Evolutionary conservation across 2,888 invertebrate species (phyloP), one percentile per base, ranked within the genome.

Genomic region (Dastarcus helophoroides): DNA sequence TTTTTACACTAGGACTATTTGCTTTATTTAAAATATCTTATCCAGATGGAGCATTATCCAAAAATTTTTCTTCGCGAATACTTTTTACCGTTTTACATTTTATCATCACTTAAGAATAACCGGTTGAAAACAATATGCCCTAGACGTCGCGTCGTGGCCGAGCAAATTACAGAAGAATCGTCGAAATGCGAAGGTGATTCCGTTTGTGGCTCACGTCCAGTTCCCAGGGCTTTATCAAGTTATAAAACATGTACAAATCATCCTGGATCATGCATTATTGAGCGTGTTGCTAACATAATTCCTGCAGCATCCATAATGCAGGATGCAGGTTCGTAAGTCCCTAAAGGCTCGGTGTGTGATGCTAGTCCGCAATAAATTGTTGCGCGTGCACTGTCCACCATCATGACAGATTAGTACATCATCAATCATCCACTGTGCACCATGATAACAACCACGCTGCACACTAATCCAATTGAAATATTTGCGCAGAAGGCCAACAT

Each of bases 381-480:
- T 41, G 42, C 50, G 45, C 49, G 45, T 50, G 51, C 51, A 47
- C 41, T 50, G 54, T 51, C 56, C 55, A 43, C 51, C 53, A 47
- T 50, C 55, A 53, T 59, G 59, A 58, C 59, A 58, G 58, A 60
- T 60, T 60, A 59, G 58, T 54, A 54, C 51, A 51, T 58, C 58
- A 57, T 60, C 58, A 54, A 60, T 60, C 59, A 59, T 58, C 43
- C 40, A 39, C 31, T 40, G 40, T 14, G 21, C 39, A 40, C 44
- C 34, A 42, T 44, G 47, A 48, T 52, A 53, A 51, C 50, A 45
- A 47, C 43, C 46, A 40, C 42, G 9, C 41, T n/a, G n/a, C 45
- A 42, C 44, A 43, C 42, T 44, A 49, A 50, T 49, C 44, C 48
- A 50, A 51, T 51, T 50, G 52, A 52, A 51, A 52, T 52, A 51